These are phyloP conservation scores for Sterna hirundo DNA, from an alignment of 2,113 vertebrate genomes.

Conservation along the genomic window DNA sequence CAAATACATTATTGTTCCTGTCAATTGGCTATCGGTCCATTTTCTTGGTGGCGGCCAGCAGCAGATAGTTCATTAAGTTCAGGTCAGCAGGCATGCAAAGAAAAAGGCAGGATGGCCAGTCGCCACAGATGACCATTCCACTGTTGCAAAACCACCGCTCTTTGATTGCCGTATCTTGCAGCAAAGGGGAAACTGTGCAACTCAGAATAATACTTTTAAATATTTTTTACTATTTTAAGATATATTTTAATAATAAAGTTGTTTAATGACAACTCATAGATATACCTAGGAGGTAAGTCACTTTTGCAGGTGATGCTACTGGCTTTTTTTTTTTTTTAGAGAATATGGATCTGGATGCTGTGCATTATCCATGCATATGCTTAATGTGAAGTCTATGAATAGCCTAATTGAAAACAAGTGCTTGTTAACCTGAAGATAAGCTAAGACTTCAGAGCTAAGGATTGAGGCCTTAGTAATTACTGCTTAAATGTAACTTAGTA, in stretches of 20 bases:
- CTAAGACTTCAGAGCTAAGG: neutral
- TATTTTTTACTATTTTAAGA: neutral
- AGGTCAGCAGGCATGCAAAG: neutral
- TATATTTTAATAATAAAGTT: neutral
- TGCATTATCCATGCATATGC: neutral
- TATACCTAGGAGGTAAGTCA: neutral
- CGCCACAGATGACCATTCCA: rapidly evolving
- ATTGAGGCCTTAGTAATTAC: neutral
- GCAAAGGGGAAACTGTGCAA: neutral
- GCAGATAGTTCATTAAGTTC: neutral
- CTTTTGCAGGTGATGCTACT: neutral
- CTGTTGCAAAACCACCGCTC: neutral
- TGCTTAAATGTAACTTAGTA: neutral
- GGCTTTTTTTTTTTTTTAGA: neutral
- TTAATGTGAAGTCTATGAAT: neutral
- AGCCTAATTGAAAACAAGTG: neutral
- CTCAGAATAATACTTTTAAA: neutral
- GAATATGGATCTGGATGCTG: neutral
- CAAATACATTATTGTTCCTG: neutral
- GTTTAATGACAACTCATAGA: too few relatives aligned
- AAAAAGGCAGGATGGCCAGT: neutral
- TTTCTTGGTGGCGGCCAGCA: neutral
- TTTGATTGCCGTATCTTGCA: neutral
- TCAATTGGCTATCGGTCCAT: neutral
- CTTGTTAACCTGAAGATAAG: neutral